Base-by-base conservation (phyloP, 1,140 invertebrate genomes). In the Papilio glaucus region DNA sequence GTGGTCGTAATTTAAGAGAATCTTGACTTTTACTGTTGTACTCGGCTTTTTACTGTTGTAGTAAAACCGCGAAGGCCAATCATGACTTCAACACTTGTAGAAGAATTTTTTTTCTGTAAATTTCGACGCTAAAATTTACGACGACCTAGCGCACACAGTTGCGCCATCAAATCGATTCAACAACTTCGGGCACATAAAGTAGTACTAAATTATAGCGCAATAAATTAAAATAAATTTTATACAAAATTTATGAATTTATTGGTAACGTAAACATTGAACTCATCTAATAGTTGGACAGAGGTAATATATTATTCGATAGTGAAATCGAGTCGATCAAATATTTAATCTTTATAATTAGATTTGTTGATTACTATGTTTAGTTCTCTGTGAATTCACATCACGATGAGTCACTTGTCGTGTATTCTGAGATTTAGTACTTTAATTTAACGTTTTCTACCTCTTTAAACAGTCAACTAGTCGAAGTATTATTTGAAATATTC, bases 21-120 rank as follows among this genome's bases (percentile, higher is more conserved):
- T 76, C 70, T 77, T 75, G 89, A 91, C 89, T 84, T 90, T 90
- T 89, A 91, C 80, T 85, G 83, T 86, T 83, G 84, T 87, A 88
- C 82, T 85, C 65, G 72, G 42, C 78, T 85, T 84, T 88, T 85
- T 82, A 87, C 81, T 85, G 85, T 88, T 82, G 88, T 90, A 86
- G 88, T 91, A 87, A 88, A 88, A 80, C 73, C 72, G 78, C 76
- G 82, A 83, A 90, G 86, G 87, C 77, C 85, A 76, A 81, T 80
- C 74, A 76, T 85, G 77, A 81, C 81, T 79, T 79, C 72, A 82
- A 79, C 74, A 77, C 75, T 78, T 82, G 71, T 75, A 72, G 71
- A 67, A 67, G 70, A 68, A 75, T 71, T 71, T 74, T 77, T 77
- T 69, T 77, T 79, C 33, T 74, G 72, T 77, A 71, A 71, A 77